A percentile compares a stretch with the other conserved stretches of the same genome.
phyloP scores from a whole-genome alignment of 2,888 invertebrate species.

The Aspidiotus destructor region DNA sequence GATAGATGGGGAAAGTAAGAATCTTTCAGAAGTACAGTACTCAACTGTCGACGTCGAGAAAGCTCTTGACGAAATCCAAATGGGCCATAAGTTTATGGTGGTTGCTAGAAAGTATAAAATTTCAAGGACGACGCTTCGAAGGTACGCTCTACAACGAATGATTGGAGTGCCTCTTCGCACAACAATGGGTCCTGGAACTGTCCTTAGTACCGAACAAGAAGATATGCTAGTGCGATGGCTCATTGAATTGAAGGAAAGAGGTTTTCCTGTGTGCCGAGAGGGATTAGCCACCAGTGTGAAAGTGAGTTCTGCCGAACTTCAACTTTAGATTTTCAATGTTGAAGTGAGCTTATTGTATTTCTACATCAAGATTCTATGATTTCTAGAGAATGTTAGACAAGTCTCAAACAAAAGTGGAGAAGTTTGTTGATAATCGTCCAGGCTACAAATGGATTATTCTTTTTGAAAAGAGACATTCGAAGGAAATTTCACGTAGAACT shows the following conservation, averaged over 20 bases:
- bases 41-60: neutral
- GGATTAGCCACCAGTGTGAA: neutral
- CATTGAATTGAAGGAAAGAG: neutral
- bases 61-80: neutral
- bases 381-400: neutral
- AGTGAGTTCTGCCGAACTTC: neutral
- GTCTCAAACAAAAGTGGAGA: neutral
- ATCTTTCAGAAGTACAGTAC: neutral
- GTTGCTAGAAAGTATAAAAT: no score
- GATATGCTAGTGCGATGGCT: neutral
- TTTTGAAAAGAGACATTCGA: conserved; percentile 16
- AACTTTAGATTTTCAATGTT: neutral
- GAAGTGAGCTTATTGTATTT: neutral
- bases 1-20: neutral
- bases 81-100: no score
- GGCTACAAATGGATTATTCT: neutral
- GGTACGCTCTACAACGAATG: no score
- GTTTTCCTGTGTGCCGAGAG: neutral
- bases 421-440: neutral
- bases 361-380: neutral
- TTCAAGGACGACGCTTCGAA: no score
- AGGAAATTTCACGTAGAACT: neutral
- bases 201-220: neutral
- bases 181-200: neutral
- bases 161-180: no score